Evolutionary conservation across 2,888 invertebrate species (phyloP).

Genomic region (Agriopis marginaria): DNA sequence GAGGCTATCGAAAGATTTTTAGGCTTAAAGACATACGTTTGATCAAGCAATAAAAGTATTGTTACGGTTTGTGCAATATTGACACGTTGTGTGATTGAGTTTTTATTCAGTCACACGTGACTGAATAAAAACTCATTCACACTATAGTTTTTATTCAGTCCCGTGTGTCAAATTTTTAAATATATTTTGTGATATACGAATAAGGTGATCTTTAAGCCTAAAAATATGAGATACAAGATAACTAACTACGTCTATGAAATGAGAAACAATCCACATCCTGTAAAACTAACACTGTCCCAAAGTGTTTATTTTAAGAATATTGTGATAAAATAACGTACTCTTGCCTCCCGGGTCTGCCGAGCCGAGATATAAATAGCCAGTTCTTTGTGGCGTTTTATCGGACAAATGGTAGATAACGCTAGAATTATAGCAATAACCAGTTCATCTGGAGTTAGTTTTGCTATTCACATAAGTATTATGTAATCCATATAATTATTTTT

Average conservation of each 20-base stretch:
- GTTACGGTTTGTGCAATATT: slow-evolving; percentile 1
- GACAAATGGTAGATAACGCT: slow-evolving; percentile 78
- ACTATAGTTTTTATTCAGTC: not conserved
- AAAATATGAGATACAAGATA: slow-evolving; percentile 20
- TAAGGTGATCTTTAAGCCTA: slow-evolving; percentile 35
- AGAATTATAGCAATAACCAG: slow-evolving; percentile 82
- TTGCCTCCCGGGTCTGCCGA: slow-evolving; percentile 82
- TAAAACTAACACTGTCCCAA: slow-evolving; percentile 49
- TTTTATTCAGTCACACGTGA: not conserved
- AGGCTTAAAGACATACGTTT: slow-evolving; percentile 32
- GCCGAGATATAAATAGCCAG: slow-evolving; percentile 80
- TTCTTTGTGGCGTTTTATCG: slow-evolving; percentile 86
- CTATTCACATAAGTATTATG: slow-evolving; percentile 71
- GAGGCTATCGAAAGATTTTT: slow-evolving; percentile 11
- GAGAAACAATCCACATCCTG: slow-evolving; percentile 34
- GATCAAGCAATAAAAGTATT: not conserved
- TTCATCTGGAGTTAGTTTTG: slow-evolving; percentile 85
- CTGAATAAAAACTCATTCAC: too few relatives aligned
- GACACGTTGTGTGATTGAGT: not conserved
- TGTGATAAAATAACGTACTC: slow-evolving; percentile 46
- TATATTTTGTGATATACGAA: not conserved
- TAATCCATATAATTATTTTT: slow-evolving; percentile 57
- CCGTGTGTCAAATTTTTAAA: not conserved
- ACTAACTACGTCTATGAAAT: slow-evolving; percentile 9
- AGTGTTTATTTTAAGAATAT: slow-evolving; percentile 49